These are phyloP conservation scores for Acropora yongei DNA, from an alignment of 64 coral and sea anemone species.

Conservation along the genomic window DNA sequence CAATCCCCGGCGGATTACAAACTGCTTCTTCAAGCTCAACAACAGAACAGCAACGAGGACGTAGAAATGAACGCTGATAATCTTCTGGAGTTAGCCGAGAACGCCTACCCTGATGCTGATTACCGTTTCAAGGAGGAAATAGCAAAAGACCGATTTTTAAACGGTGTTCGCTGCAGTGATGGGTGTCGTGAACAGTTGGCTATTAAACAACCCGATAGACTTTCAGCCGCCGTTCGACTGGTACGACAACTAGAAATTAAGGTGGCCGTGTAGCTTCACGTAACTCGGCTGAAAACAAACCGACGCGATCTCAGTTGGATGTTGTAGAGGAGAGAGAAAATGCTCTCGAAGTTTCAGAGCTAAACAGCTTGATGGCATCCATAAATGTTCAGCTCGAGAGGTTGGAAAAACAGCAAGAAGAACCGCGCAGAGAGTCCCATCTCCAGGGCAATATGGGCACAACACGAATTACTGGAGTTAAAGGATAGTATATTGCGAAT, in stretches of 20 bases:
- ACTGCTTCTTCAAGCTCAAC: not conserved
- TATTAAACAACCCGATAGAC: constrained; percentile 17
- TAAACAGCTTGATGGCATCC: not conserved
- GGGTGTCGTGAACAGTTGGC: constrained; percentile 34
- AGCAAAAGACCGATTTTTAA: constrained; percentile 17
- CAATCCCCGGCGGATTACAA: constrained; percentile 43
- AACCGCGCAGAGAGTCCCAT: not conserved
- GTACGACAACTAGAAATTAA: constrained; percentile 43
- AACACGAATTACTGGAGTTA: too few relatives aligned
- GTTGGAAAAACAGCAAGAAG: constrained; percentile 4
- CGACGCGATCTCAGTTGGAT: not conserved
- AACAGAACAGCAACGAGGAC: constrained; percentile 30
- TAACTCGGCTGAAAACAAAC: not conserved
- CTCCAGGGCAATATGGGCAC: too few relatives aligned
- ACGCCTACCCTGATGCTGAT: constrained; percentile 51
- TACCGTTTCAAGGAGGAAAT: constrained; percentile 41
- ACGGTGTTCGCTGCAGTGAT: constrained; percentile 37
- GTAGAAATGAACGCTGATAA: constrained; percentile 40
- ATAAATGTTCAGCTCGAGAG: not conserved
- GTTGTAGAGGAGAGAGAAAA: not conserved
- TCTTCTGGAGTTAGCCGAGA: constrained; percentile 50
- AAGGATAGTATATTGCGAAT: too few relatives aligned
- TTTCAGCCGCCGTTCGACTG: constrained; percentile 52
- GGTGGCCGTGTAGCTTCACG: not conserved
- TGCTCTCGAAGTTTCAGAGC: constrained; percentile 1